Base-by-base conservation (phyloP, 1,140 invertebrate species). In the Microplitis demolitor region DNA sequence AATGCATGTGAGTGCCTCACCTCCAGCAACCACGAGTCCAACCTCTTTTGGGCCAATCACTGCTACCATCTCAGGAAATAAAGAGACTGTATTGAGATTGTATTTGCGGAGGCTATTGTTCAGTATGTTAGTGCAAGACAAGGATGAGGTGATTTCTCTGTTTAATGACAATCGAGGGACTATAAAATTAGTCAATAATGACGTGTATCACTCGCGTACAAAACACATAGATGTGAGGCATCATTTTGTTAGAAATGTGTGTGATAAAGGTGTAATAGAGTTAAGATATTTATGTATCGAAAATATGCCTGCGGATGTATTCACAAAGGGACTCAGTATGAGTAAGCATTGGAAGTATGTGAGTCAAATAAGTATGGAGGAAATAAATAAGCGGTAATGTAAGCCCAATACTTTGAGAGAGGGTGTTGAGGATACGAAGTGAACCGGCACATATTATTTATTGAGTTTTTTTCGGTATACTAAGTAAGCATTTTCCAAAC, bases 191-290 rank as follows among this genome's bases (percentile, higher is more conserved):
- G 77, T 75, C 4, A 72, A 80, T 16, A 84, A 87, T 63, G 76
- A 77, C 3, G 78, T 84, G 8, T 79, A 75, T 63, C 82, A 85
- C 69, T 66, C 76, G 6, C 74, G 81, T 35, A 83, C 79, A 1
- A 88, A 88, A 54, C 85, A 87, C 67, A 87, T 87, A 34, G 84
- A 86, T 58, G 74, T 87, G 0, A 66, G 74, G 4, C 77, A 81
- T 67, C 81, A 85, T 72, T 84, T 82, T 35, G 67, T 68, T 14
- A 24, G 60, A 33, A 39, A 73, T 16, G 63, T 60, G 33, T 50
- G 66, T 3, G 69, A 73, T 16, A 24, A 66, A 4, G 51, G 54
- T 1, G 4, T 63, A 6, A 71, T 77, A 5, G 4, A 50, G 13
- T 51, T 79, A 9, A 2, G 61, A 2, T 74, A 76, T 60, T 2